phyloP scores from a whole-genome alignment of 2,888 invertebrate species.

The Coelinius sp. region DNA sequence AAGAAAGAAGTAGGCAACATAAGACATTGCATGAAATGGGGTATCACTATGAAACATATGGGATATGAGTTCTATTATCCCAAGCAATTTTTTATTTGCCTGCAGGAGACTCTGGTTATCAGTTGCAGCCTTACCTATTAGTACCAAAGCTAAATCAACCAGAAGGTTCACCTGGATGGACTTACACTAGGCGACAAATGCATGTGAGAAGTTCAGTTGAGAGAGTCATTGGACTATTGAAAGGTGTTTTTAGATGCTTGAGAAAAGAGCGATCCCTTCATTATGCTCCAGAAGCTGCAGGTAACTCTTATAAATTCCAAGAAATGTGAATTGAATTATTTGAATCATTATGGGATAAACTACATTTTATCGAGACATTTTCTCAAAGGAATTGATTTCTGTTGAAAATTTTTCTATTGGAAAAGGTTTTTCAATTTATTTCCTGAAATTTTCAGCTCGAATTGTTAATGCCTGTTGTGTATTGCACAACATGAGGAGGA shows the following conservation, averaged over 20 bases:
- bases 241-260: conserved; percentile 44
- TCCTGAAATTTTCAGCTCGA: background rate
- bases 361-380: too few relatives aligned
- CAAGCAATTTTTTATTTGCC: conserved; percentile 6
- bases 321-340: too few relatives aligned
- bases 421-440: too few relatives aligned
- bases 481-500: conserved; percentile 41
- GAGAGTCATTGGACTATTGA: conserved; percentile 41
- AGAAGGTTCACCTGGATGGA: conserved; percentile 30
- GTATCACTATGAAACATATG: too few relatives aligned
- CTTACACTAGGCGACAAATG: conserved; percentile 31
- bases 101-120: conserved; percentile 39
- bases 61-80: too few relatives aligned
- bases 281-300: conserved; percentile 37
- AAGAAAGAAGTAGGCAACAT: background rate
- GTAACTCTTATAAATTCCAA: too few relatives aligned
- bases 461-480: conserved; percentile 48
- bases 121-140: conserved; percentile 30
- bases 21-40: too few relatives aligned
- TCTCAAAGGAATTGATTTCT: too few relatives aligned
- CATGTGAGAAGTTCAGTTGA: conserved; percentile 35
- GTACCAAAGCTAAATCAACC: conserved; percentile 32
- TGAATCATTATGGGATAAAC: too few relatives aligned
- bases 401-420: too few relatives aligned
- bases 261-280: conserved; percentile 42